Evolutionary conservation across 2,797 vertebrate genomes (phyloP).

Genomic region (Microchirus variegatus): DNA sequence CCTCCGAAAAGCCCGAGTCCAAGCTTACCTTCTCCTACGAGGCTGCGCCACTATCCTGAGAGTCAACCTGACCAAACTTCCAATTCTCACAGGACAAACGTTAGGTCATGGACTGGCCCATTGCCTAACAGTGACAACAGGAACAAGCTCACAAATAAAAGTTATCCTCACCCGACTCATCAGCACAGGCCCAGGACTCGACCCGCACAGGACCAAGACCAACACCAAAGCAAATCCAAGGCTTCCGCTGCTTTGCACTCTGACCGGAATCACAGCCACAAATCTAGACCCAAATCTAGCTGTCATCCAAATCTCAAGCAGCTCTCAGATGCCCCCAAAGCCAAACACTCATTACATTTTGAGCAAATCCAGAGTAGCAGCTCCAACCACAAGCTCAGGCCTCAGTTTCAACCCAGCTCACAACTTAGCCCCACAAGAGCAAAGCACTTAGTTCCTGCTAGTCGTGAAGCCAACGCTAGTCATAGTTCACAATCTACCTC

Average conservation of each 20-base stretch:
- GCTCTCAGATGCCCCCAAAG: slow-evolving; percentile 39
- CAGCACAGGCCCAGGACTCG: slow-evolving; percentile 53
- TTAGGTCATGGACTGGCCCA: slow-evolving; percentile 62
- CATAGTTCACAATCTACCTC: slow-evolving; percentile 51
- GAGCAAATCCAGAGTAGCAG: slow-evolving; percentile 56
- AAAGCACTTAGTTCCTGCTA: slow-evolving; percentile 47
- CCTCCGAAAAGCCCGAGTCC: slow-evolving; percentile 67
- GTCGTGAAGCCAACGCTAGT: slow-evolving; percentile 40
- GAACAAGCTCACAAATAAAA: slow-evolving; percentile 53
- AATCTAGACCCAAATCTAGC: slow-evolving; percentile 60
- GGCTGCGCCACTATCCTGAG: slow-evolving; percentile 39
- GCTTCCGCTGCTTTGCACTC: slow-evolving; percentile 39
- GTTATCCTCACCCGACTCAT: slow-evolving; percentile 31
- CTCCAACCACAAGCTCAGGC: slow-evolving; percentile 48
- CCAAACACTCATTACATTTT: slow-evolving; percentile 51
- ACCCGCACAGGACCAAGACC: slow-evolving; percentile 55
- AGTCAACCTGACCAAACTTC: slow-evolving; percentile 39
- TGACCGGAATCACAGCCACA: slow-evolving; percentile 54
- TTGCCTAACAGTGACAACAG: slow-evolving; percentile 45
- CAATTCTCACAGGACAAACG: slow-evolving; percentile 64
- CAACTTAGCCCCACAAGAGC: slow-evolving; percentile 55
- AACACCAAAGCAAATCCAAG: slow-evolving; percentile 59
- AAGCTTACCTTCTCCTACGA: slow-evolving; percentile 49
- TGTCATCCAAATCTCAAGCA: slow-evolving; percentile 47
- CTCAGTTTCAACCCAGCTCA: slow-evolving; percentile 40